These are phyloP conservation scores for Isichthys henryi DNA, from an alignment of 2,113 vertebrate genomes.

Conservation along the genomic window DNA sequence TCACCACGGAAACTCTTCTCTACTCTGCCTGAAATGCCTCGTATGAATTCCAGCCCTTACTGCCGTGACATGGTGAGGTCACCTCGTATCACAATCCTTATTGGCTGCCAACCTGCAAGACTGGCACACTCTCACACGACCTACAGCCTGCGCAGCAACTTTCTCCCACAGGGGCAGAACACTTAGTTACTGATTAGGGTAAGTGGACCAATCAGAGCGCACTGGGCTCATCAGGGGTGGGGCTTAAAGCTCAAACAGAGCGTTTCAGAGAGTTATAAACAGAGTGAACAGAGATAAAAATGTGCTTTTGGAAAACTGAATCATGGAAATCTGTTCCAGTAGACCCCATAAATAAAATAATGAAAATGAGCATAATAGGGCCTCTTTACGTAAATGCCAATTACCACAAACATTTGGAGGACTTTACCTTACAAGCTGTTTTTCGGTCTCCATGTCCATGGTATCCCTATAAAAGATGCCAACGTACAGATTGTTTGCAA, in stretches of 20 bases:
- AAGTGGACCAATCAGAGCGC: not conserved
- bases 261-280: not conserved
- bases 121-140: not conserved
- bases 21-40: not conserved
- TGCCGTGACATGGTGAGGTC: not conserved
- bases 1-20: not conserved
- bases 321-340: not conserved
- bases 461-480: slow-evolving; percentile 66
- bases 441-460: slow-evolving; percentile 97
- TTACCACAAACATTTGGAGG: not conserved
- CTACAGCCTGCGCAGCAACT: not conserved
- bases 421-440: slow-evolving; percentile 79
- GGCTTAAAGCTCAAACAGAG: not conserved
- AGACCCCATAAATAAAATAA: not conserved
- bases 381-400: not conserved
- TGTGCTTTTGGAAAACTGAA: not conserved
- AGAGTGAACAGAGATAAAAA: not conserved
- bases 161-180: not conserved
- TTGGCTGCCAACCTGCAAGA: not conserved
- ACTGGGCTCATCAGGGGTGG: not conserved
- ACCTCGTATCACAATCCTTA: not conserved
- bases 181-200: not conserved
- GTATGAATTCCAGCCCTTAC: not conserved
- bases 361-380: not conserved
- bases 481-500: not conserved